These are phyloP conservation scores for Hedya salicella DNA, from an alignment of 2,888 invertebrate species.

Conservation along the genomic window DNA sequence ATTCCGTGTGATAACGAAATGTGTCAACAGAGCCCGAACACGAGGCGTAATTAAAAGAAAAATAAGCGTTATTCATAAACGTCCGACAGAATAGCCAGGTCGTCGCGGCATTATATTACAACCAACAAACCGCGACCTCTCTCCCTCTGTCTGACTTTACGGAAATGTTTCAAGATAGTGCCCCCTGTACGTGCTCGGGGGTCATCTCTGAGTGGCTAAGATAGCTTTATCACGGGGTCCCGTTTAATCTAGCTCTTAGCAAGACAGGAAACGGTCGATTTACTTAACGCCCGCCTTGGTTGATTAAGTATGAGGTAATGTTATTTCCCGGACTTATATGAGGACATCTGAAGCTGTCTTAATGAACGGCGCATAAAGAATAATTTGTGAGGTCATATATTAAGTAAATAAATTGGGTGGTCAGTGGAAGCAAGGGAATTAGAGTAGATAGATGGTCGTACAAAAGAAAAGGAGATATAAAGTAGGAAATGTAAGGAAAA, in stretches of 20 bases:
- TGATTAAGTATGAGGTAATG: conserved; percentile 73
- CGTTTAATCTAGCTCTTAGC: conserved; percentile 82
- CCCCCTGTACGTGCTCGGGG: conserved; percentile 48
- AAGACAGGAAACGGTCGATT: conserved; percentile 60
- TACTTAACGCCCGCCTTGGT: conserved; percentile 65
- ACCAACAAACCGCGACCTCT: conserved; percentile 60
- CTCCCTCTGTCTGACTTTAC: conserved; percentile 48
- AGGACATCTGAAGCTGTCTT: conserved; percentile 57
- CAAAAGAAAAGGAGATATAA: background rate
- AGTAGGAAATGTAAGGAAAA: background rate
- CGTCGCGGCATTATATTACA: conserved; percentile 69
- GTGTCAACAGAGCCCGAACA: conserved; percentile 63
- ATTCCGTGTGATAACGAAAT: conserved; percentile 57
- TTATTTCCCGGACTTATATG: conserved; percentile 67
- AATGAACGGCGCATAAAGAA: conserved; percentile 61
- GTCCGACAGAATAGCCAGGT: conserved; percentile 74
- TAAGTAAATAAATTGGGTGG: conserved; percentile 30
- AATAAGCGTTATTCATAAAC: conserved; percentile 83
- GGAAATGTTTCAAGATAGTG: conserved; percentile 42
- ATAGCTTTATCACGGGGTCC: conserved; percentile 72
- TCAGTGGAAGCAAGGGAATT: conserved; percentile 1
- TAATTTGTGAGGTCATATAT: conserved; percentile 50
- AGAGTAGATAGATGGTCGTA: background rate
- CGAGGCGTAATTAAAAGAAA: conserved; percentile 82
- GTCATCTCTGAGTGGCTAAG: conserved; percentile 59